Evolutionary conservation across 2,888 invertebrate species (phyloP).

Genomic region (Meghimatium bilineatum): DNA sequence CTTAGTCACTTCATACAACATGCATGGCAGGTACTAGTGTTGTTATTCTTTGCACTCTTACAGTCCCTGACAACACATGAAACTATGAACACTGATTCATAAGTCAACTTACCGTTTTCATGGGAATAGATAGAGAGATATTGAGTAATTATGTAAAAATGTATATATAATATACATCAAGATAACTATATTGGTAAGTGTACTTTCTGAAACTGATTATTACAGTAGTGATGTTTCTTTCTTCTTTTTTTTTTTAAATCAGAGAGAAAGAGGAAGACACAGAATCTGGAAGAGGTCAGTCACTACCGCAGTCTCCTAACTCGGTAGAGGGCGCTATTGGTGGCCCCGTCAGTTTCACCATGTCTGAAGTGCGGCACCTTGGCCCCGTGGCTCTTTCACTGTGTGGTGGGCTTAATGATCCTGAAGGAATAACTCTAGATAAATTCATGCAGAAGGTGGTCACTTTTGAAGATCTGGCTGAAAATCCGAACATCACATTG

Average conservation of each 20-base stretch:
- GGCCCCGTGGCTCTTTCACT: constrained; percentile 85
- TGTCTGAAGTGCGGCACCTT: constrained; percentile 64
- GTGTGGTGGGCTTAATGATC: constrained; percentile 82
- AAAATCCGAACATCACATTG: constrained; percentile 86
- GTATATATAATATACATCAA: too few relatives aligned
- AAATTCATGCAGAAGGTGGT: constrained; percentile 82
- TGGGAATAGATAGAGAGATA: too few relatives aligned
- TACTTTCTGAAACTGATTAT: too few relatives aligned
- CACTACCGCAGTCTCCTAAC: constrained; percentile 91
- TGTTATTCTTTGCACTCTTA: too few relatives aligned
- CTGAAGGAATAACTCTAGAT: constrained; percentile 81
- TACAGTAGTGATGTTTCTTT: too few relatives aligned
- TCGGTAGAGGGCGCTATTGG: constrained; percentile 87
- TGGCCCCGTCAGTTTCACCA: constrained; percentile 61
- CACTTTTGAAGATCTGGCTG: constrained; percentile 81
- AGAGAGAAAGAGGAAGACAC: constrained; percentile 87
- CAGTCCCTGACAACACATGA: too few relatives aligned
- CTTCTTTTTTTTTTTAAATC: background rate
- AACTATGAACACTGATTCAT: too few relatives aligned
- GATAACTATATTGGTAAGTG: too few relatives aligned
- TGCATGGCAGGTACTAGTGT: too few relatives aligned
- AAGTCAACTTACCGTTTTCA: too few relatives aligned
- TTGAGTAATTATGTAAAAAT: too few relatives aligned
- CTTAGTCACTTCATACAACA: too few relatives aligned
- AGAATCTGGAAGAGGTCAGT: constrained; percentile 97